Conservation (phyloP, 2,888 invertebrate species). For the Cyclophora albipunctata region DNA sequence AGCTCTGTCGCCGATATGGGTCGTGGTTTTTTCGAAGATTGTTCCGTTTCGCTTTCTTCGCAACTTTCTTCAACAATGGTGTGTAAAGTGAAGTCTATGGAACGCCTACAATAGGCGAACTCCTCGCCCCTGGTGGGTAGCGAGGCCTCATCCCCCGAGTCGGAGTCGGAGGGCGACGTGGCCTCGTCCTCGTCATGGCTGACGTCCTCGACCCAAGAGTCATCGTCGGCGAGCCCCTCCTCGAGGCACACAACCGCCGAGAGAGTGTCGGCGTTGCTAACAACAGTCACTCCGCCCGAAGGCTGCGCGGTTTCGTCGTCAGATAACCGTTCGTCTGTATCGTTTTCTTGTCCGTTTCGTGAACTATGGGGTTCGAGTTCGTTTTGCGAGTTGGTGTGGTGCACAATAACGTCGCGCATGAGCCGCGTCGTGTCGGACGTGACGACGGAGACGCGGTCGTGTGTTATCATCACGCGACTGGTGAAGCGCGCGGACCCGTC, state of each 20-base stretch:
- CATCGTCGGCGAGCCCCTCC: conserved; percentile 91
- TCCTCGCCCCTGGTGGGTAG: conserved; percentile 87
- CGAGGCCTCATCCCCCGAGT: conserved; percentile 81
- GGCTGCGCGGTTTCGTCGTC: conserved; percentile 65
- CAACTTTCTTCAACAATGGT: conserved; percentile 96
- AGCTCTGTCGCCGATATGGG: conserved; percentile 87
- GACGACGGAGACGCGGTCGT: conserved; percentile 84
- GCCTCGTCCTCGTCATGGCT: conserved; percentile 86
- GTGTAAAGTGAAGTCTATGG: conserved; percentile 92
- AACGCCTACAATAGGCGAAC: conserved; percentile 85
- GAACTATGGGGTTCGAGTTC: conserved; percentile 44
- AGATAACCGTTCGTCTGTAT: conserved; percentile 57
- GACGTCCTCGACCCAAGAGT: conserved; percentile 93
- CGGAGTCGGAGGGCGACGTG: conserved; percentile 79
- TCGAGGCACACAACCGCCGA: conserved; percentile 85
- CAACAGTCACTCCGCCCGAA: conserved; percentile 79
- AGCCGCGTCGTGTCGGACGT: conserved; percentile 85
- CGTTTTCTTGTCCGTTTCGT: conserved; percentile 38
- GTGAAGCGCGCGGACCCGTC: conserved; percentile 83
- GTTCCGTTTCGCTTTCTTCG: conserved; percentile 92
- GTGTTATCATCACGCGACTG: conserved; percentile 93
- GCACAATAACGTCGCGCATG: conserved; percentile 78
- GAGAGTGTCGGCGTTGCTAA: conserved; percentile 81
- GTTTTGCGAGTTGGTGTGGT: conserved; percentile 79
- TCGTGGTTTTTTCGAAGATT: conserved; percentile 76